These are phyloP conservation scores for Pseudomyrmex concolor DNA, from an alignment of 1,140 invertebrate species.

Conservation along the genomic window DNA sequence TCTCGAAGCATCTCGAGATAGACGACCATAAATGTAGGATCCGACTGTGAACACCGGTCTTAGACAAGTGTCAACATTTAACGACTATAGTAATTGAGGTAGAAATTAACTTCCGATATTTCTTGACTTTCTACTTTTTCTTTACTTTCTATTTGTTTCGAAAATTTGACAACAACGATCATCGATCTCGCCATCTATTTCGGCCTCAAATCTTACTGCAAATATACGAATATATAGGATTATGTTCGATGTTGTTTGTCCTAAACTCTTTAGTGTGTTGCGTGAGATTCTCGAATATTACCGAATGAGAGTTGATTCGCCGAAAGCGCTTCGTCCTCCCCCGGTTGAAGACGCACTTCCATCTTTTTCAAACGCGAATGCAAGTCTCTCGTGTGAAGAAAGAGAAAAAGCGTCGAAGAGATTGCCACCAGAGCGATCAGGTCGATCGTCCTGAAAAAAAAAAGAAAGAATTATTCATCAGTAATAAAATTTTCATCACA, in stretches of 20 bases:
- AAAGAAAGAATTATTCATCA: constrained; percentile 48
- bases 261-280: not conserved
- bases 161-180: too few species aligned
- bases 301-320: constrained; percentile 89
- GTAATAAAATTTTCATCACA: not conserved
- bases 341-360: constrained; percentile 90
- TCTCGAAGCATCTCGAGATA: too few species aligned
- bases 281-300: constrained; percentile 81
- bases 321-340: constrained; percentile 88
- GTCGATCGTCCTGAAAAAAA: constrained; percentile 88
- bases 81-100: too few species aligned
- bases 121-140: not conserved
- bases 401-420: constrained; percentile 92
- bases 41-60: too few species aligned
- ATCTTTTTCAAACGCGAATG: constrained; percentile 91
- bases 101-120: not conserved
- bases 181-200: too few species aligned
- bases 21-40: too few species aligned
- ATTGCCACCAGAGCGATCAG: constrained; percentile 91
- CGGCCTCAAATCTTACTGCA: too few species aligned
- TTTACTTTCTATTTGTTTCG: not conserved
- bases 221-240: too few species aligned
- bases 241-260: too few species aligned
- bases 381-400: constrained; percentile 92
- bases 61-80: too few species aligned